Evolutionary conservation across 2,797 vertebrate genomes (phyloP), one percentile per base, ranked within the genome.

Genomic region (Pipistrellus pipistrellus): DNA sequence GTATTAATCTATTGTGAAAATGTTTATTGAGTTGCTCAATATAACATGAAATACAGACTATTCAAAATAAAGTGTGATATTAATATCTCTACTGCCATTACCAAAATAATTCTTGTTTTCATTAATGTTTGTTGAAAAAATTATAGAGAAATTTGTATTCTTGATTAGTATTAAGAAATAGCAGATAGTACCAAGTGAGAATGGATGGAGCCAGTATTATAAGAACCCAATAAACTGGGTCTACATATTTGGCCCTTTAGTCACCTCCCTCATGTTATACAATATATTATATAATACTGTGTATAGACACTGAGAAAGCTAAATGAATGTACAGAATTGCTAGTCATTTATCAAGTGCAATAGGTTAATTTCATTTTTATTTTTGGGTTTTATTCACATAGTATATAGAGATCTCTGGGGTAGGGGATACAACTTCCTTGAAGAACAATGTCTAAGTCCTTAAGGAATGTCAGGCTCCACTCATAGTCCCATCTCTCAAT

Each of bases 381-480:
- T 59, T 85, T 15, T 30, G 4, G 8, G 8, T 51, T 89, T 91
- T 62, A 46, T 78, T 77, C 46, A 76, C 46, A 81, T 38, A 64
- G 12, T 23, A 69, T 72, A 69, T 57, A 48, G 35, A 91, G 2
- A 2, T 44, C 30, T 77, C 41, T 62, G 18, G 12, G 44, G 3
- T 53, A 15, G 30, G 23, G 14, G 27, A 72, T 3, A 27, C 38
- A 64, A 55, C 7, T 55, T 53, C 38, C 25, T 75, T 62, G 76
- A 73, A 77, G 62, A 76, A n/a, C 8, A 38, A 11, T 85, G 20
- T 2, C 4, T 17, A 90, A 17, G 4, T 59, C 18, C 30, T 73
- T 44, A 32, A 27, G 25, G n/a, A 80, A 84, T 41, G 17, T 94
- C 94, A 96, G n/a, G 32, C 12, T 90, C 30, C 64, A 80, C 21